Percentiles rank a stretch among this genome's conserved stretches.
phyloP scores from a whole-genome alignment of 2,113 vertebrate species.

The Nerophis lumbriciformis region DNA sequence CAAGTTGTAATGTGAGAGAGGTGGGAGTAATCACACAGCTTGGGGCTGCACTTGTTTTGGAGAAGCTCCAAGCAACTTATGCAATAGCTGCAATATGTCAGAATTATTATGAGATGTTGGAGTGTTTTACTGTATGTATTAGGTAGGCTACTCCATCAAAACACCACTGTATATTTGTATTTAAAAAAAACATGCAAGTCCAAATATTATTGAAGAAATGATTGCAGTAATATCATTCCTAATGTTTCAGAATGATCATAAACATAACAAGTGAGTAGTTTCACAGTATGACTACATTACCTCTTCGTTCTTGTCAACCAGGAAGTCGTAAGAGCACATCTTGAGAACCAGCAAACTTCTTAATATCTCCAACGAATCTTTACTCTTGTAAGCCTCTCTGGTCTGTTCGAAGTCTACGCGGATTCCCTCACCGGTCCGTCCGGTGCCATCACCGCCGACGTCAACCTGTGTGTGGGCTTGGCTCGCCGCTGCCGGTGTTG shows the following conservation, averaged over 20 bases:
- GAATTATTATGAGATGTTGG: too few species aligned
- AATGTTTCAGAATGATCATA: too few species aligned
- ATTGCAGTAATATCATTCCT: too few species aligned
- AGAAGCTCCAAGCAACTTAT: too few species aligned
- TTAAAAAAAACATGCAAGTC: too few species aligned
- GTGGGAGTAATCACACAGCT: not conserved
- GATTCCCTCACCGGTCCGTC: slow-evolving; percentile 21
- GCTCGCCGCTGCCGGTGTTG: slow-evolving; percentile 7
- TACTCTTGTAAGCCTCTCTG: slow-evolving; percentile 76
- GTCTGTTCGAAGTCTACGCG: slow-evolving; percentile 66
- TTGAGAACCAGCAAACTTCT: slow-evolving; percentile 73
- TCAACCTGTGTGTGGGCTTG: slow-evolving; percentile 5
- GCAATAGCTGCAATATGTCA: too few species aligned
- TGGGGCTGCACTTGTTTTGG: not conserved
- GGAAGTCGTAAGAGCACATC: slow-evolving; percentile 69
- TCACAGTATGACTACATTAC: slow-evolving; percentile 34
- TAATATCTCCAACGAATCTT: slow-evolving; percentile 73
- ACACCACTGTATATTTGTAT: too few species aligned
- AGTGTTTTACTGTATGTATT: too few species aligned
- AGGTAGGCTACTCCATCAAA: too few species aligned
- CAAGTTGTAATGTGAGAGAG: slow-evolving; percentile 37
- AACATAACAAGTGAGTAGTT: too few species aligned
- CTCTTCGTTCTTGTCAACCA: slow-evolving; percentile 74
- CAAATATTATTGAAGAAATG: too few species aligned
- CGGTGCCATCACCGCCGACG: slow-evolving; percentile 12